A percentile compares a stretch with the other conserved stretches of the same genome.
phyloP scores from a whole-genome alignment of 2,797 vertebrate species.

The Aldrovandia affinis region DNA sequence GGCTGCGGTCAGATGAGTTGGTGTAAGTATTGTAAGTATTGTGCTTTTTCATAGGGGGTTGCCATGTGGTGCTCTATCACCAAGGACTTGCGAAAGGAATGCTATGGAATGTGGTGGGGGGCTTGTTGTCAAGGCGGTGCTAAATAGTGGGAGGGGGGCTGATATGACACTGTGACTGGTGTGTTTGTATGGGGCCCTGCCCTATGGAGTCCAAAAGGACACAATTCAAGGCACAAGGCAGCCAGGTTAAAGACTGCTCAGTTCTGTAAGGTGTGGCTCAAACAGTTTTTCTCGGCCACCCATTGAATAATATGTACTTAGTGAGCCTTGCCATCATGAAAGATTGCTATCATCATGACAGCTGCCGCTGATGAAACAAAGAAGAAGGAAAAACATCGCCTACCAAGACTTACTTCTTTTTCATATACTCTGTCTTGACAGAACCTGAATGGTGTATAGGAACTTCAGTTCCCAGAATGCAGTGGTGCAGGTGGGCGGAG shows the following conservation, averaged over 20 bases:
- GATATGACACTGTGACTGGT: conserved; percentile 32
- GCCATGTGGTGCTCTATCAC: not conserved
- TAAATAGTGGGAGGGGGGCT: conserved; percentile 27
- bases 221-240: conserved; percentile 52
- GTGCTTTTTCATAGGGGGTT: not conserved
- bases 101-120: conserved; percentile 58
- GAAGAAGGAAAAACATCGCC: not conserved
- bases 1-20: not conserved
- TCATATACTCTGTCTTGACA: conserved; percentile 36
- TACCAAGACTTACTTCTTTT: conserved; percentile 10
- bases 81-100: not conserved
- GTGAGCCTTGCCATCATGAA: conserved; percentile 25
- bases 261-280: conserved; percentile 34
- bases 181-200: conserved; percentile 35
- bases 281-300: conserved; percentile 38
- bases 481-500: conserved; percentile 75
- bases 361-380: not conserved
- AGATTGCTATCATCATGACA: not conserved
- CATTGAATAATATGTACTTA: conserved; percentile 43
- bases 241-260: conserved; percentile 37
- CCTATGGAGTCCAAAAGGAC: conserved; percentile 55
- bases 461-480: conserved; percentile 77
- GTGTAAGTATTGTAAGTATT: not conserved
- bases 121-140: conserved; percentile 36
- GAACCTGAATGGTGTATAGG: conserved; percentile 34